These are phyloP conservation scores for Esox masquinongy DNA, from an alignment of 2,797 vertebrate genomes.

Conservation along the genomic window DNA sequence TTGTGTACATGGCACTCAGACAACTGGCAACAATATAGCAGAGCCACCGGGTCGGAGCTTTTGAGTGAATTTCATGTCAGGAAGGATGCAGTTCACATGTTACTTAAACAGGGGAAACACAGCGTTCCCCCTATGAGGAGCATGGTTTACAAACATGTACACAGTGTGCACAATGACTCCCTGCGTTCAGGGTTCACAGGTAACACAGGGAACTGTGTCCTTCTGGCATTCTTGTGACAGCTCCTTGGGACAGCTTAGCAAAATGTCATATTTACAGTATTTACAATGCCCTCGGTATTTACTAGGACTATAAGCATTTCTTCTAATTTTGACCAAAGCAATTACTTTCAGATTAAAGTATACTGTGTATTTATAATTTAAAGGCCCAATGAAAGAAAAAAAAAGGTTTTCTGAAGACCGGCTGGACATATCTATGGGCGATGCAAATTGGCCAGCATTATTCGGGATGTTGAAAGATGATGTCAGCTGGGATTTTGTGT, in stretches of 20 bases:
- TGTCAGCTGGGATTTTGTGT: no score
- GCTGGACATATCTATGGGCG: no score
- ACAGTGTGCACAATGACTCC: neutral
- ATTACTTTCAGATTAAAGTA: no score
- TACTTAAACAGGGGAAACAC: neutral
- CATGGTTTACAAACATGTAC: neutral
- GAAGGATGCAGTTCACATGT: neutral
- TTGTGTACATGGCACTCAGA: neutral
- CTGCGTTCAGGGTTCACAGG: neutral
- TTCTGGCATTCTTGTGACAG: neutral
- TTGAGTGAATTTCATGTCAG: neutral
- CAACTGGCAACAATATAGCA: neutral
- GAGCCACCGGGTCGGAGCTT: neutral
- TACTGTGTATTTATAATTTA: no score
- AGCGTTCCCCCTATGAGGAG: neutral
- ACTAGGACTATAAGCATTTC: no score
- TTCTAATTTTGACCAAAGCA: no score
- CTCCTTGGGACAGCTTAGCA: neutral
- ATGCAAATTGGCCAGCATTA: no score
- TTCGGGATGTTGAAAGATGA: no score
- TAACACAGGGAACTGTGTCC: neutral
- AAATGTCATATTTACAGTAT: no score
- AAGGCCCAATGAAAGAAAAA: no score
- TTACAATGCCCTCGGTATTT: no score
- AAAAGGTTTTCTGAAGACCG: no score